Percentiles rank a stretch among this genome's conserved stretches.
Conservation (phyloP, 2,797 vertebrate genomes). For the Morus bassanus region DNA sequence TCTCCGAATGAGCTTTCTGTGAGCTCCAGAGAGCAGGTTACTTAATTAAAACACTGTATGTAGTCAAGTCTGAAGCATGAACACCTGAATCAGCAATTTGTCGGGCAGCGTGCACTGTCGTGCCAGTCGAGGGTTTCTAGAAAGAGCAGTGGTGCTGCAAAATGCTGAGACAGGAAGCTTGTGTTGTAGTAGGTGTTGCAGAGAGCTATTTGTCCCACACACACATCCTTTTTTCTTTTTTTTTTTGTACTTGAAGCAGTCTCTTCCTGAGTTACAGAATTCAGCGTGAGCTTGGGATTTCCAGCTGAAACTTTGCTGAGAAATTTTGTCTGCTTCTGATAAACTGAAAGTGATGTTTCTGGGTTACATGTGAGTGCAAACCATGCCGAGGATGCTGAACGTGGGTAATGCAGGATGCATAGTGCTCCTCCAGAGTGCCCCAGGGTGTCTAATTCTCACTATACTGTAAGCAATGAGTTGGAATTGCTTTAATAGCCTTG, state of each 20-base stretch:
- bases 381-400: background rate
- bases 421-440: background rate
- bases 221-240: background rate
- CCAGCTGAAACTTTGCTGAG: background rate
- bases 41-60: background rate
- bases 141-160: background rate
- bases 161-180: background rate
- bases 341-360: background rate
- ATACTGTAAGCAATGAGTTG: background rate
- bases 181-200: background rate
- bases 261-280: background rate
- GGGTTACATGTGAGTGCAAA: background rate
- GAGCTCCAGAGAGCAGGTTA: background rate
- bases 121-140: background rate
- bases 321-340: background rate
- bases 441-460: background rate
- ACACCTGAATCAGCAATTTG: background rate
- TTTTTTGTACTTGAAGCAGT: background rate
- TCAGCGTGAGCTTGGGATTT: background rate
- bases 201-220: background rate
- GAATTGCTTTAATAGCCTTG: background rate
- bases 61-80: background rate
- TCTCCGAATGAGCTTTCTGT: background rate
- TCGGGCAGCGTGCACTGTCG: accelerated
- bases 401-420: background rate